Percentiles rank a stretch among this genome's conserved stretches.
These are phyloP conservation scores for Chrysemys picta DNA, from an alignment of 2,113 vertebrate species.

Conservation along the genomic window DNA sequence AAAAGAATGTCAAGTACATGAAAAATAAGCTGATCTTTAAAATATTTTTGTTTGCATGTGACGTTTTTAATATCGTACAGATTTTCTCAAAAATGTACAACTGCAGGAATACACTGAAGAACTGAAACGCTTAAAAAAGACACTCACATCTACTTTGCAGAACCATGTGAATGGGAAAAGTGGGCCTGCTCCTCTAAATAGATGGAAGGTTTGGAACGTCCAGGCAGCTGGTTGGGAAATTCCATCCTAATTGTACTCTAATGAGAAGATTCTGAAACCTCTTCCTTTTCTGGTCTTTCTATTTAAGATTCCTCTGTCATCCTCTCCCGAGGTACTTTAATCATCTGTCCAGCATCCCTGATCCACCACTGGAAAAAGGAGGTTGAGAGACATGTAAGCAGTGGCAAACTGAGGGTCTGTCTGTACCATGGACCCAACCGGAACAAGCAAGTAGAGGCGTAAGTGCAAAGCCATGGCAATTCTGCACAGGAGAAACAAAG, in stretches of 20 bases:
- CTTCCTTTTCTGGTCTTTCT: constrained; percentile 18
- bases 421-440: constrained; percentile 92
- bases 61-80: not conserved
- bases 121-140: not conserved
- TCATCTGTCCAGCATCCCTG: constrained; percentile 96
- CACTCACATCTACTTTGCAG: not conserved
- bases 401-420: constrained; percentile 81
- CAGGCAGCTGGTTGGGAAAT: not conserved
- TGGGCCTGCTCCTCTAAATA: not conserved
- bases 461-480: constrained; percentile 64
- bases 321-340: constrained; percentile 84
- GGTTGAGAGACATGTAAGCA: constrained; percentile 84
- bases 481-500: not conserved
- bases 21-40: not conserved
- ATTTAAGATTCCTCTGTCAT: constrained; percentile 80
- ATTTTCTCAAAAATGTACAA: not conserved
- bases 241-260: not conserved
- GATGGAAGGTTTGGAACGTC: not conserved
- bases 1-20: not conserved
- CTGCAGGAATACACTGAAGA: not conserved
- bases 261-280: constrained; percentile 11
- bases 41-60: not conserved
- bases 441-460: constrained; percentile 82
- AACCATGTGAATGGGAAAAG: not conserved
- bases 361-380: constrained; percentile 97